phyloP scores from a whole-genome alignment of 2,888 invertebrate species.

The Clunio marinus region DNA sequence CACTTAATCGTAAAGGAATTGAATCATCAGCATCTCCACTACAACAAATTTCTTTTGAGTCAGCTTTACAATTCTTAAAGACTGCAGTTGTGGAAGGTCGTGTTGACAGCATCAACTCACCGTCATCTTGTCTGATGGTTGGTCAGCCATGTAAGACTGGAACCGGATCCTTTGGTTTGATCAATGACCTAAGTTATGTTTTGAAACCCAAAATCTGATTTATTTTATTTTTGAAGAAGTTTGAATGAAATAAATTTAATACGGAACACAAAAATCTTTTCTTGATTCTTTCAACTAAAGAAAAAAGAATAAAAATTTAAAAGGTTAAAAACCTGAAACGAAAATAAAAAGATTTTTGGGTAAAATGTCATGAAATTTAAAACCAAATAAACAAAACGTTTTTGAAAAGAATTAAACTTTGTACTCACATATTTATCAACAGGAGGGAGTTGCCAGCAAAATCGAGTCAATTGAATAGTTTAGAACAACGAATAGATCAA shows the following conservation, averaged over 20 bases:
- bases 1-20: conserved; percentile 89
- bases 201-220: conserved; percentile 39
- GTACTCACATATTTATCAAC: too few relatives aligned
- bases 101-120: conserved; percentile 71
- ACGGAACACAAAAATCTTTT: too few relatives aligned
- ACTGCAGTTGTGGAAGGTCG: conserved; percentile 66
- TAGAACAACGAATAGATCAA: too few relatives aligned
- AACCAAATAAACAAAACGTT: too few relatives aligned
- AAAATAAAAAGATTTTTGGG: too few relatives aligned
- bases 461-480: too few relatives aligned
- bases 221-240: not conserved
- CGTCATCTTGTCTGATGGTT: conserved; percentile 81
- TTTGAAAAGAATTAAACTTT: too few relatives aligned
- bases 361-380: too few relatives aligned
- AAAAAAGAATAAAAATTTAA: too few relatives aligned
- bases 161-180: conserved; percentile 67
- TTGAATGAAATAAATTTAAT: not conserved
- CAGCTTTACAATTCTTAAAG: conserved; percentile 78
- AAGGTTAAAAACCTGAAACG: too few relatives aligned
- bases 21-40: conserved; percentile 85
- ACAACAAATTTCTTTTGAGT: conserved; percentile 98
- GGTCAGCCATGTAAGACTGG: conserved; percentile 79
- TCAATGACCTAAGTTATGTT: conserved; percentile 45
- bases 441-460: too few relatives aligned
- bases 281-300: too few relatives aligned